A percentile compares a stretch with the other conserved stretches of the same genome.
Evolutionary conservation across 2,797 vertebrate genomes (phyloP).

Genomic region (Kryptopterus vitreolus): DNA sequence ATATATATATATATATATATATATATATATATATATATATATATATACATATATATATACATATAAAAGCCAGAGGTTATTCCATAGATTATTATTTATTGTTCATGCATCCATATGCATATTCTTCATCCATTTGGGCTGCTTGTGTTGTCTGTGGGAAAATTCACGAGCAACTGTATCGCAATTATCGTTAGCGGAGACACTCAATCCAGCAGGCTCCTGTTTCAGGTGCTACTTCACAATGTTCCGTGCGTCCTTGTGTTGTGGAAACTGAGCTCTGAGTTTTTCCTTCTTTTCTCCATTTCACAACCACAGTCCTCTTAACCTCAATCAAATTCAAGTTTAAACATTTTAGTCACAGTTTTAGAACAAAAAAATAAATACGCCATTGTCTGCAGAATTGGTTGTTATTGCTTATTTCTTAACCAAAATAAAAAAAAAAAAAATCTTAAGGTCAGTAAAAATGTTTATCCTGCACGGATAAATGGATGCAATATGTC

Average conservation of each 20-base stretch:
- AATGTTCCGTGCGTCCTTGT: slow-evolving; percentile 51
- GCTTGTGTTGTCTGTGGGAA: slow-evolving; percentile 17
- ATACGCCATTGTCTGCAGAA: no score
- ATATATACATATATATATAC: no score
- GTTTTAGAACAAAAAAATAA: not conserved
- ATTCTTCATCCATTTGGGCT: slow-evolving; percentile 6
- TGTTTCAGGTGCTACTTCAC: slow-evolving; percentile 53
- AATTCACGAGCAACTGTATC: slow-evolving; percentile 43
- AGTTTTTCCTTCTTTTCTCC: slow-evolving; percentile 44
- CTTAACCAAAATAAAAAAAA: not conserved
- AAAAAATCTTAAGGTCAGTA: not conserved
- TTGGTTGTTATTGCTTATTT: not conserved
- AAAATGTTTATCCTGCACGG: not conserved
- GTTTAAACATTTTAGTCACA: not conserved
- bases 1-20: no score
- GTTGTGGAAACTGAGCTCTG: slow-evolving; percentile 54
- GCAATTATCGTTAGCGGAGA: slow-evolving; percentile 43
- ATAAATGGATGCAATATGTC: not conserved
- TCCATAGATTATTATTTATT: not conserved
- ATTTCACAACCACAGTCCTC: slow-evolving; percentile 22
- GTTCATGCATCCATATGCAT: no score
- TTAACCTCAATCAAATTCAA: not conserved
- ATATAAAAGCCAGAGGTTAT: not conserved
- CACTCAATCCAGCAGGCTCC: slow-evolving; percentile 52
- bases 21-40: no score